Evolutionary conservation across 2,888 invertebrate genomes (phyloP).

Genomic region (Ecliptopera silaceata): DNA sequence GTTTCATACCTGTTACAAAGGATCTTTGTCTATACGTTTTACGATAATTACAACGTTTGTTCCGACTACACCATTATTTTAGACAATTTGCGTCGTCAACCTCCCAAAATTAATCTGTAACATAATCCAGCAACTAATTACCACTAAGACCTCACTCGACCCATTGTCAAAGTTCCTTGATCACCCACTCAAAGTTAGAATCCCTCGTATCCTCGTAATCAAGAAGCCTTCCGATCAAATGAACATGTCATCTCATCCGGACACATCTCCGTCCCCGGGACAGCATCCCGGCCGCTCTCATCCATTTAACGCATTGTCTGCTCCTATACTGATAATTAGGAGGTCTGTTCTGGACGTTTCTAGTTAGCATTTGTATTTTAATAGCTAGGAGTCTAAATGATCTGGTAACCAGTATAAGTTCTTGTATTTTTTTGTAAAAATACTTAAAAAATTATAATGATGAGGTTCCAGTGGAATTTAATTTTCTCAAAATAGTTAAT

Average conservation of each 20-base stretch:
- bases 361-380: conserved; percentile 15
- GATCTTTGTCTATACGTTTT: too few relatives aligned
- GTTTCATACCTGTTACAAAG: too few relatives aligned
- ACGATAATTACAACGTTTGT: too few relatives aligned
- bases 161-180: conserved; percentile 24
- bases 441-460: too few relatives aligned
- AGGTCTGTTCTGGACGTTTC: conserved; percentile 27
- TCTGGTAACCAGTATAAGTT: too few relatives aligned
- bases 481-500: background rate
- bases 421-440: background rate
- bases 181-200: conserved; percentile 15
- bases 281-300: conserved; percentile 26
- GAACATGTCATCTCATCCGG: conserved; percentile 37
- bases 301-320: conserved; percentile 38
- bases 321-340: conserved; percentile 25
- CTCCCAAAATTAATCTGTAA: conserved; percentile 9
- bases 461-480: background rate
- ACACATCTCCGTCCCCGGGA: conserved; percentile 19
- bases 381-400: background rate
- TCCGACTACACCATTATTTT: too few relatives aligned
- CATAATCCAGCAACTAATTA: conserved; percentile 18
- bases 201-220: conserved; percentile 23
- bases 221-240: conserved; percentile 33
- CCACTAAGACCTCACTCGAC: conserved; percentile 3
- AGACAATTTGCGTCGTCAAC: background rate